Percentiles rank a stretch among this genome's conserved stretches.
Conservation (phyloP, 2,888 invertebrate genomes). For the Nephrocerus scutellatus region DNA sequence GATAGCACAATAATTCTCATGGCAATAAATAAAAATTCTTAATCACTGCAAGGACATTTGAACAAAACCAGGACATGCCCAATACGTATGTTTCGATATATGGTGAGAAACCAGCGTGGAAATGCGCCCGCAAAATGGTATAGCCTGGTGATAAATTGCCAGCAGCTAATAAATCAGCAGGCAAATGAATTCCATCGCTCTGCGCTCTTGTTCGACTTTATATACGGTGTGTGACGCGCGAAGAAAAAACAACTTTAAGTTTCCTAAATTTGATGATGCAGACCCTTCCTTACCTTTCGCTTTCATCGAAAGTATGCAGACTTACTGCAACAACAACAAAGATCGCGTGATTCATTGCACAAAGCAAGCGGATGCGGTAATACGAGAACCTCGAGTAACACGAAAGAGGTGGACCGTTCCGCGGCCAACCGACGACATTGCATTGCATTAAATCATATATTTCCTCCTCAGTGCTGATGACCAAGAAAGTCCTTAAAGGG, state of each 20-base stretch:
- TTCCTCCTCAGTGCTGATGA: no score
- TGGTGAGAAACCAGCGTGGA: not conserved
- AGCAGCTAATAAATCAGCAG: slow-evolving; percentile 44
- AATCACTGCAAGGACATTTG: slow-evolving; percentile 36
- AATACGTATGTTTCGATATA: slow-evolving; percentile 26
- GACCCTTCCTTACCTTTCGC: no score
- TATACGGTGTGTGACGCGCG: slow-evolving; percentile 20
- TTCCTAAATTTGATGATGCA: slow-evolving; percentile 30
- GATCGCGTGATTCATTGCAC: no score
- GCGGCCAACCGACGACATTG: no score
- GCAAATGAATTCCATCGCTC: slow-evolving; percentile 40
- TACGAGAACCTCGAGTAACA: no score
- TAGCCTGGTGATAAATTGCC: slow-evolving; percentile 39
- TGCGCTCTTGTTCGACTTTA: slow-evolving; percentile 28
- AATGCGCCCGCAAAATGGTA: slow-evolving; percentile 17
- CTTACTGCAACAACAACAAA: no score
- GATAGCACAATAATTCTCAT: slow-evolving; percentile 22
- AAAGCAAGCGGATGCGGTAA: no score
- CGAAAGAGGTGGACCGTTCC: no score
- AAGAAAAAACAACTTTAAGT: slow-evolving; percentile 32
- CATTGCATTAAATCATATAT: no score
- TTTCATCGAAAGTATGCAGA: no score
- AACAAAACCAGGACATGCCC: slow-evolving; percentile 38
- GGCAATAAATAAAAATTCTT: slow-evolving; percentile 43
- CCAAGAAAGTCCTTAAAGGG: no score